These are phyloP conservation scores for Rotaria socialis DNA, from an alignment of 2,888 invertebrate genomes.

Conservation along the genomic window DNA sequence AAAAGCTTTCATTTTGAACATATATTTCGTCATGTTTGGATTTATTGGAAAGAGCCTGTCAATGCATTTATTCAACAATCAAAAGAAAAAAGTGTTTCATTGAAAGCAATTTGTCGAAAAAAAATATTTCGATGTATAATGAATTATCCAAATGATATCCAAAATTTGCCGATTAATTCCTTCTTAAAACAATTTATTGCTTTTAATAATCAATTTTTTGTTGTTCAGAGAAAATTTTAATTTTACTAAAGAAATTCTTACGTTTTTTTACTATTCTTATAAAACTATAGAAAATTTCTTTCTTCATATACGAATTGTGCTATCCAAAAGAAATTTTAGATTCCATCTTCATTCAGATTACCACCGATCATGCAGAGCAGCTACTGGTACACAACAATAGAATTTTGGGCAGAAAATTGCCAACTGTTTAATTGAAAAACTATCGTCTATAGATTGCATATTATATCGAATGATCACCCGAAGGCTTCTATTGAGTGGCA, in stretches of 20 bases:
- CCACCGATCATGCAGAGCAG: no score
- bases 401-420: no score
- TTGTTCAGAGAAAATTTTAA: neutral
- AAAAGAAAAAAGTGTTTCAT: neutral
- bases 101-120: neutral
- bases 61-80: neutral
- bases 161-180: neutral
- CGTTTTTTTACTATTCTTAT: neutral
- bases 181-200: neutral
- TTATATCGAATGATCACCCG: no score
- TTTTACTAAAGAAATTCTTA: neutral
- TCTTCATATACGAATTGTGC: no score
- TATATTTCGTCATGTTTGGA: conserved; percentile 6
- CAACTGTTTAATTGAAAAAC: no score
- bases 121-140: neutral
- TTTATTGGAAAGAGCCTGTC: neutral
- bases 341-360: no score
- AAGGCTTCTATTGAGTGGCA: no score
- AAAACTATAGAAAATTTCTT: no score
- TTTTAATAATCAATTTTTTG: neutral
- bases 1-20: conserved; percentile 14
- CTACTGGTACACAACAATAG: no score
- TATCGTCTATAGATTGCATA: no score
- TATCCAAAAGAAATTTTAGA: no score
- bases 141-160: neutral